phyloP scores from a whole-genome alignment of 2,113 vertebrate species.

The Sorex araneus region DNA sequence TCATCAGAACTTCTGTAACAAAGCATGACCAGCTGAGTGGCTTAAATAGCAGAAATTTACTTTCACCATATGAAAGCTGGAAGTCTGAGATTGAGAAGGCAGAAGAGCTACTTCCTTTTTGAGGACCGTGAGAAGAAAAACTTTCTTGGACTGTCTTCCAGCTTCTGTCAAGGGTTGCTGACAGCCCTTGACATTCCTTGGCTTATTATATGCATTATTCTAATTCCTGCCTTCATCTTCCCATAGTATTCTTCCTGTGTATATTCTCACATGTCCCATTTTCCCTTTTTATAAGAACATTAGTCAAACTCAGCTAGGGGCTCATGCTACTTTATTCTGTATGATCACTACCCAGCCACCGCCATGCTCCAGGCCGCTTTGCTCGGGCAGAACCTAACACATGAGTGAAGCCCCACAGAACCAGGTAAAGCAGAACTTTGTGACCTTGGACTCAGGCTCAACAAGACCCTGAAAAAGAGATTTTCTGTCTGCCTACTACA shows the following conservation, averaged over 20 bases:
- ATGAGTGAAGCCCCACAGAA: too few relatives aligned
- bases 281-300: not conserved
- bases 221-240: not conserved
- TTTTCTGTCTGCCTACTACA: too few relatives aligned
- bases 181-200: not conserved
- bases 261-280: not conserved
- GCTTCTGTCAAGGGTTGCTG: not conserved
- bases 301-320: not conserved
- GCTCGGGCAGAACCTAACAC: too few relatives aligned
- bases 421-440: too few relatives aligned
- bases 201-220: not conserved
- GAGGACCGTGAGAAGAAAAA: not conserved
- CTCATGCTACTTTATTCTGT: not conserved
- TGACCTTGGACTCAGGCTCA: too few relatives aligned
- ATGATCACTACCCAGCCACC: too few relatives aligned
- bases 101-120: not conserved
- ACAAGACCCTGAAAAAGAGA: too few relatives aligned
- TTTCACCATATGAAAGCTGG: not conserved
- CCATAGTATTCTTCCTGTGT: not conserved
- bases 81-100: not conserved
- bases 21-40: not conserved
- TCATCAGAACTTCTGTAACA: constrained; percentile 17
- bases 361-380: too few relatives aligned
- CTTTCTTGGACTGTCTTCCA: not conserved
- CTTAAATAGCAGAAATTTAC: not conserved